A percentile compares a stretch with the other conserved stretches of the same genome.
These are phyloP conservation scores for Phrixothrix hirtus DNA, from an alignment of 2,888 invertebrate genomes.

Conservation along the genomic window DNA sequence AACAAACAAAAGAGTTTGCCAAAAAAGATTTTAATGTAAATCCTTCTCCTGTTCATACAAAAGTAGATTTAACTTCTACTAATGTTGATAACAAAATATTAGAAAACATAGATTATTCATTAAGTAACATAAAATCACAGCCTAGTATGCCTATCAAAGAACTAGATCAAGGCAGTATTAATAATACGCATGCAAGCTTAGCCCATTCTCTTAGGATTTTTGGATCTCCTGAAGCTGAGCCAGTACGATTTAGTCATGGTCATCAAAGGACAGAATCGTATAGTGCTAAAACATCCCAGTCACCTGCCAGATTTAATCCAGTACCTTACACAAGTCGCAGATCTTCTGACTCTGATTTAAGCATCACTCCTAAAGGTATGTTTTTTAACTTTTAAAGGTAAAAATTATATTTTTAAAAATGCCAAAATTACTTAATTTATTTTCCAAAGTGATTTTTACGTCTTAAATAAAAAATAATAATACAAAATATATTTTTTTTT, in stretches of 20 bases:
- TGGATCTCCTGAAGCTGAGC: slow-evolving; percentile 47
- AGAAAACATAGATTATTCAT: background rate
- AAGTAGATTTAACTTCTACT: background rate
- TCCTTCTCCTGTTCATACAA: background rate
- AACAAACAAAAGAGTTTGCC: background rate
- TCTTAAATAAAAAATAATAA: slow-evolving; percentile 26
- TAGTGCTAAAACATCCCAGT: slow-evolving; percentile 61
- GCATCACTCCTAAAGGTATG: slow-evolving; percentile 89
- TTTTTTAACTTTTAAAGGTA: background rate
- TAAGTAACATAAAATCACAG: slow-evolving; percentile 15
- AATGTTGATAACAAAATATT: slow-evolving; percentile 4
- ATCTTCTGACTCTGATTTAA: slow-evolving; percentile 92
- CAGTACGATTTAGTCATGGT: slow-evolving; percentile 42
- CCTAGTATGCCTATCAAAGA: slow-evolving; percentile 45
- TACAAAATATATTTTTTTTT: slow-evolving; percentile 35
- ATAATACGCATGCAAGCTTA: slow-evolving; percentile 53
- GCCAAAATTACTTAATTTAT: slow-evolving; percentile 3
- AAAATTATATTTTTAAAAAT: slow-evolving; percentile 8
- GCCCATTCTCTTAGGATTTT: slow-evolving; percentile 50
- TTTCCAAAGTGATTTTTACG: slow-evolving; percentile 8
- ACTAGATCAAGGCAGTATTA: slow-evolving; percentile 50
- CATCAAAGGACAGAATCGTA: slow-evolving; percentile 63
- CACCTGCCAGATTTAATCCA: slow-evolving; percentile 59
- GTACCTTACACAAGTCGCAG: slow-evolving; percentile 68
- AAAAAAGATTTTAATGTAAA: background rate